Percentiles rank a stretch among this genome's conserved stretches.
Conservation (phyloP, 2,113 vertebrate species). For the Platichthys flesus region DNA sequence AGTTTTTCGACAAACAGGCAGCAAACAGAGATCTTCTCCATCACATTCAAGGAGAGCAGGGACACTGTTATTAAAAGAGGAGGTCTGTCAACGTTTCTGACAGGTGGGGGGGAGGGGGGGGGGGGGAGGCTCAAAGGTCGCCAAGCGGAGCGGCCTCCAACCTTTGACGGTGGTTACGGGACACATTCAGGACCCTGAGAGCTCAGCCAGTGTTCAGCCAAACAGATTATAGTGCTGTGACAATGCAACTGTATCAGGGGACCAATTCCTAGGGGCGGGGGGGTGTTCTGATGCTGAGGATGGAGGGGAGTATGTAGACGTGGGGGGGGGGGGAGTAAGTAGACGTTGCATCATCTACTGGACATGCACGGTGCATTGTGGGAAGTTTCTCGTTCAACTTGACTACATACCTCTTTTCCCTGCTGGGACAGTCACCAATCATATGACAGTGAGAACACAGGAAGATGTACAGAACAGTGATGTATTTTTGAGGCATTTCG, state of each 20-base stretch:
- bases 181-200: slow-evolving; percentile 45
- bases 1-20: slow-evolving; percentile 65
- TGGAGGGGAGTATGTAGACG: slow-evolving; percentile 60
- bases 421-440: slow-evolving; percentile 95
- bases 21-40: slow-evolving; percentile 74
- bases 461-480: slow-evolving; percentile 86
- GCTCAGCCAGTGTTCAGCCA: slow-evolving; percentile 46
- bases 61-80: slow-evolving; percentile 59
- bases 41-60: slow-evolving; percentile 79
- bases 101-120: slow-evolving; percentile 6
- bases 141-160: slow-evolving; percentile 48
- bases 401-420: slow-evolving; percentile 99
- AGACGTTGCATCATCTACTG: slow-evolving; percentile 79
- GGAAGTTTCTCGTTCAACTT: slow-evolving; percentile 83
- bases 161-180: slow-evolving; percentile 53
- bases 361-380: slow-evolving; percentile 93
- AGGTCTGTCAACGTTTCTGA: slow-evolving; percentile 30
- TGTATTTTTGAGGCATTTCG: slow-evolving; percentile 84
- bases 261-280: background rate
- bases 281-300: slow-evolving; percentile 68
- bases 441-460: slow-evolving; percentile 96
- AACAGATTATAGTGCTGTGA: slow-evolving; percentile 50
- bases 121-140: slow-evolving; percentile 54
- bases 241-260: slow-evolving; percentile 61
- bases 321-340: slow-evolving; percentile 60